These are phyloP conservation scores for Acrocyrtus sp. DNA, from an alignment of 2,888 invertebrate genomes.

Conservation along the genomic window DNA sequence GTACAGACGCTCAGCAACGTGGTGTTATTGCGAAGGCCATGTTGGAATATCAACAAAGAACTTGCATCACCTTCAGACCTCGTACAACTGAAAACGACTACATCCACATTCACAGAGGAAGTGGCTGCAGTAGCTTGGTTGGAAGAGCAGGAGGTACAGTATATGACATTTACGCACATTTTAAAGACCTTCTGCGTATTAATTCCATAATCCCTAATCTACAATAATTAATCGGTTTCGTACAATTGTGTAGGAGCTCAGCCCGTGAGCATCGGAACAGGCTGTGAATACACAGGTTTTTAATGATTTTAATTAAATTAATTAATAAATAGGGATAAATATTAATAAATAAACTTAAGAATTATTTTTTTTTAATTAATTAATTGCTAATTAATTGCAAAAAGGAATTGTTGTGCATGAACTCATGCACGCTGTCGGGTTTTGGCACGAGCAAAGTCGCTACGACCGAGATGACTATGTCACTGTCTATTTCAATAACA, in stretches of 20 bases:
- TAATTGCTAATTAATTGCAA: too few relatives aligned
- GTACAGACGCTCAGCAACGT: constrained; percentile 60
- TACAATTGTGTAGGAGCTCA: constrained; percentile 66
- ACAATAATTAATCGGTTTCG: not conserved
- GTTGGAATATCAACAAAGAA: constrained; percentile 67
- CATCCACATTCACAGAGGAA: constrained; percentile 64
- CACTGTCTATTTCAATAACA: constrained; percentile 64
- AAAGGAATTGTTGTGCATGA: too few relatives aligned
- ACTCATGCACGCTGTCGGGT: constrained; percentile 68
- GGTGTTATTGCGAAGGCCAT: constrained; percentile 68
- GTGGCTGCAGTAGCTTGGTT: constrained; percentile 69
- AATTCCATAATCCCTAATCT: too few relatives aligned
- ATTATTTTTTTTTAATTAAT: too few relatives aligned
- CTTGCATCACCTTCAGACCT: constrained; percentile 65
- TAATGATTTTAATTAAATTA: too few relatives aligned
- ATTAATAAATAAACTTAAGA: too few relatives aligned
- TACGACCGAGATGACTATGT: constrained; percentile 68
- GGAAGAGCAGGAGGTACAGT: constrained; percentile 67
- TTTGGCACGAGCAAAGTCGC: constrained; percentile 70
- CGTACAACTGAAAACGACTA: constrained; percentile 59
- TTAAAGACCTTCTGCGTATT: too few relatives aligned
- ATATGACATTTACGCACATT: too few relatives aligned
- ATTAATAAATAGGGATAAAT: too few relatives aligned
- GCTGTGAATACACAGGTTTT: constrained; percentile 67
- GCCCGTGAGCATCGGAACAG: constrained; percentile 67